Base-by-base conservation (phyloP, 2,113 vertebrate species). In the Ptilonorhynchus violaceus region DNA sequence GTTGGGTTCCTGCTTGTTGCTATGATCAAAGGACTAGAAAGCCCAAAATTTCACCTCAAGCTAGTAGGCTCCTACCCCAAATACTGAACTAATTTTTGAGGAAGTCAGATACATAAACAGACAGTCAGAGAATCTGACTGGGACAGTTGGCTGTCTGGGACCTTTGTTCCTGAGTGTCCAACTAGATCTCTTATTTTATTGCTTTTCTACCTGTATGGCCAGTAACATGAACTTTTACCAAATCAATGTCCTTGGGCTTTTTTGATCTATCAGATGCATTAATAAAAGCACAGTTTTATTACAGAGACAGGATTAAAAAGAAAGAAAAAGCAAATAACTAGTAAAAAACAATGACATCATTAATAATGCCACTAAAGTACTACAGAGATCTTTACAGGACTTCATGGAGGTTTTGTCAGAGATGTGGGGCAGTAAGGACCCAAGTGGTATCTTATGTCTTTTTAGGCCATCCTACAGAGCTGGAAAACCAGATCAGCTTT, bases 281-380 rank as follows among this genome's bases (percentile, higher is more conserved):
- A 85, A 85, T 22, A 30, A 92, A 92, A 92, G 9, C 13, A 70
- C 5, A 66, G 2, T 37, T 73, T 74, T 67, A 63, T 58, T 55
- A 22, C 9, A 64, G 22, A 70, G 12, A 30, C 1, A 33, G 18
- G 37, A 68, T 69, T 58, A 13, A 89, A 87, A 87, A 41, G 5
- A 12, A 42, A 77, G 66, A 66, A 42, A 42, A 66, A 70, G 0
- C 9, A 68, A 66, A 55, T 27, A 66, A 60, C 7, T 15, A 46
- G 20, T 10, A 39, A 77, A 3, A 31, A 47, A 42, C 7, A 53
- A 7, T 2, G 4, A 0, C 18, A 59, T 22, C 2, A 19, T 39
- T 78, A 85, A 55, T 70, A 50, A 87, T 21, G 23, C 31, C 14
- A 6, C 12, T 49, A 16, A 73, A 66, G 7, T 22, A 35, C 17